Percentiles rank a stretch among this genome's conserved stretches.
phyloP scores from a whole-genome alignment of 2,113 vertebrate species.

The Nicator chloris region DNA sequence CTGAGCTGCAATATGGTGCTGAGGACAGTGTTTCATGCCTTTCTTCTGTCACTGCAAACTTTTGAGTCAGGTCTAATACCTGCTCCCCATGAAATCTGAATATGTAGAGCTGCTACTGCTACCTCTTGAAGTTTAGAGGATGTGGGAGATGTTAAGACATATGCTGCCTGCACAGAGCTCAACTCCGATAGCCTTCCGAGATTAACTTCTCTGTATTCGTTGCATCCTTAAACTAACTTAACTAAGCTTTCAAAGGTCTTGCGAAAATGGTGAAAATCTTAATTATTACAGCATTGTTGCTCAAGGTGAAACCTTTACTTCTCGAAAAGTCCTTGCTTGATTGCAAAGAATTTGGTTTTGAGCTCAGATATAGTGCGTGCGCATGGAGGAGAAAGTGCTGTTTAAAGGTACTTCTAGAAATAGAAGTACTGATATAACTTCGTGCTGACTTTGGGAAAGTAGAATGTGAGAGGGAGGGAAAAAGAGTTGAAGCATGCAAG shows the following conservation, averaged over 20 bases:
- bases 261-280: not conserved
- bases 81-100: not conserved
- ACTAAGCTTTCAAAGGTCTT: not conserved
- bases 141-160: not conserved
- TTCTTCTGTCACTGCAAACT: not conserved
- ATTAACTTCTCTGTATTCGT: not conserved
- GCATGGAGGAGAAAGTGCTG: not conserved
- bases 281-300: not conserved
- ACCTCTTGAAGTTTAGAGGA: not conserved
- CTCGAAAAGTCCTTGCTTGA: not conserved
- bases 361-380: not conserved
- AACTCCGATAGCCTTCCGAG: not conserved
- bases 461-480: not conserved
- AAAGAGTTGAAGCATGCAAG: not conserved
- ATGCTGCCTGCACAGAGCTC: not conserved
- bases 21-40: not conserved
- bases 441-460: not conserved
- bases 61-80: not conserved
- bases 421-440: not conserved
- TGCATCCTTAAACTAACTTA: not conserved
- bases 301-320: not conserved
- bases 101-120: not conserved
- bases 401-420: not conserved
- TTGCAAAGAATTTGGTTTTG: not conserved
- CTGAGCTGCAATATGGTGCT: not conserved